phyloP scores from a whole-genome alignment of 1,140 invertebrate genomes.

The Bradynema listronoti region DNA sequence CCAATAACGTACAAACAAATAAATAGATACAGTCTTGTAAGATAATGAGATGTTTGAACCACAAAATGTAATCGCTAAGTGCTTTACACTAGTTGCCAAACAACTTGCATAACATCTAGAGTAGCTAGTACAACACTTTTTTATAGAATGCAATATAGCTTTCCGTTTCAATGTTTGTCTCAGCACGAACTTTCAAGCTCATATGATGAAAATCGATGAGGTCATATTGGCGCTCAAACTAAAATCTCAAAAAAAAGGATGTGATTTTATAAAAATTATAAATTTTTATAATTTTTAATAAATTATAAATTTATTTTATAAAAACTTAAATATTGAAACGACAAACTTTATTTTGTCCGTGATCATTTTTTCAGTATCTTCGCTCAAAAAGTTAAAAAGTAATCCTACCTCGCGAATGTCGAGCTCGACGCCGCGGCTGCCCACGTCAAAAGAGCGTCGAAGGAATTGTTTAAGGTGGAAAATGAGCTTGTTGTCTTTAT shows the following conservation, averaged over 20 bases:
- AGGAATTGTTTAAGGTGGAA: conserved; percentile 57
- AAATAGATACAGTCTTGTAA: no score
- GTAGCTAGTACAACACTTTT: conserved; percentile 47
- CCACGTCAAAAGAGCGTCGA: conserved; percentile 52
- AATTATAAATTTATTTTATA: no score
- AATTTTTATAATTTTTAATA: neutral
- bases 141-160: conserved; percentile 46
- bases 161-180: conserved; percentile 51
- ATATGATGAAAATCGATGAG: conserved; percentile 49
- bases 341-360: no score
- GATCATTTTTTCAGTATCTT: no score
- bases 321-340: no score
- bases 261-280: neutral
- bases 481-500: conserved; percentile 50
- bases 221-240: conserved; percentile 56
- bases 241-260: conserved; percentile 24
- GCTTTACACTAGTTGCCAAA: no score
- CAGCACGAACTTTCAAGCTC: conserved; percentile 50
- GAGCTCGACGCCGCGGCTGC: conserved; percentile 40
- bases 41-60: no score
- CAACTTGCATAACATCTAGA: no score
- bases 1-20: no score
- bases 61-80: no score
- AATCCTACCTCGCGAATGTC: conserved; percentile 48
- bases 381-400: neutral